A percentile compares a stretch with the other conserved stretches of the same genome.
phyloP scores from a whole-genome alignment of 2,888 invertebrate species.

The Heteromurus nitidus region DNA sequence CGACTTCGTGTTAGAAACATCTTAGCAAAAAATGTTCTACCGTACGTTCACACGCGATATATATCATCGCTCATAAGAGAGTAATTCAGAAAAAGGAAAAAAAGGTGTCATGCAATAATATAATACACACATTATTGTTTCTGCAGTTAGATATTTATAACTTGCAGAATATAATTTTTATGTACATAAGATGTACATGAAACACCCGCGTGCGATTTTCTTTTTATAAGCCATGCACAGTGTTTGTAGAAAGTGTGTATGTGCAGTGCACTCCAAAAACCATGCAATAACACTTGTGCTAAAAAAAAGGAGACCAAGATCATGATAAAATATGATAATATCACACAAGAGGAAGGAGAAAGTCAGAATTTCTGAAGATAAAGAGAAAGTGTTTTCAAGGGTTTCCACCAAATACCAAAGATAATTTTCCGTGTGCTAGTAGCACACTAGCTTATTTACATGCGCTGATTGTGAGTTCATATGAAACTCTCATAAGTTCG shows the following conservation, averaged over 20 bases:
- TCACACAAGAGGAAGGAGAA: neutral
- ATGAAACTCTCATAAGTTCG: no score
- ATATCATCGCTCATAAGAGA: neutral
- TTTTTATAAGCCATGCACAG: neutral
- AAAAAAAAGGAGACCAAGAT: neutral
- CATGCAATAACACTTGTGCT: neutral
- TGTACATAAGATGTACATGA: neutral
- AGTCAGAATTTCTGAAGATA: neutral
- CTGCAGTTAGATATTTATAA: no score
- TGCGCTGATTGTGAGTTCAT: no score
- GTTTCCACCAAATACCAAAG: no score
- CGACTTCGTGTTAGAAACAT: neutral
- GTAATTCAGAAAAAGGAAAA: constrained; percentile 11
- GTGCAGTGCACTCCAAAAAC: constrained; percentile 3
- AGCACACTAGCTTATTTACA: neutral
- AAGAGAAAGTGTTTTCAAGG: constrained; percentile 2
- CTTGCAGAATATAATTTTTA: no score
- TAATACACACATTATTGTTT: neutral
- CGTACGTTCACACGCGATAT: no score
- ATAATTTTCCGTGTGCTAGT: no score
- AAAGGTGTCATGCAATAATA: constrained; percentile 19
- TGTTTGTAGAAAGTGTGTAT: neutral
- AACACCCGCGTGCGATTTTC: neutral
- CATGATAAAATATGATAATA: neutral
- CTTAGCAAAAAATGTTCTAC: neutral